phyloP scores from a whole-genome alignment of 2,113 vertebrate genomes.

The Pelodiscus sinensis region DNA sequence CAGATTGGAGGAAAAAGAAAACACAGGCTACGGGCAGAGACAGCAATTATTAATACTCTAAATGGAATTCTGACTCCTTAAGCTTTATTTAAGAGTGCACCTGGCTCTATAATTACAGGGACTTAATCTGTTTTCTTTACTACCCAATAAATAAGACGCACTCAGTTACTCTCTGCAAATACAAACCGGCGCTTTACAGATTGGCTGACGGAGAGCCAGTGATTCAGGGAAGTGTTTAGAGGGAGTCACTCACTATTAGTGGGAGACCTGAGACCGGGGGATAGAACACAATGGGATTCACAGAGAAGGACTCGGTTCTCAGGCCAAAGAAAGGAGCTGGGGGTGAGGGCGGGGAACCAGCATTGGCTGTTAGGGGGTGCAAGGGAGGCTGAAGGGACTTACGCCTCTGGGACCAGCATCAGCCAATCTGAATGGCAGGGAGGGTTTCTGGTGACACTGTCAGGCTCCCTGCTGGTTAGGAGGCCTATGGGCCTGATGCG shows the following conservation, averaged over 20 bases:
- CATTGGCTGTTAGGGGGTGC: neutral
- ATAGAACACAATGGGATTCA: neutral
- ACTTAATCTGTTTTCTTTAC: slow-evolving; percentile 82
- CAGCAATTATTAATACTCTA: slow-evolving; percentile 76
- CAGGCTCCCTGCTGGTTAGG: neutral
- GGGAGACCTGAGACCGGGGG: neutral
- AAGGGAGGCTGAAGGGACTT: neutral
- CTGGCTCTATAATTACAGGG: slow-evolving; percentile 75
- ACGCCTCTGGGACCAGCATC: neutral
- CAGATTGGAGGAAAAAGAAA: slow-evolving; percentile 22
- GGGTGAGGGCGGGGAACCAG: neutral
- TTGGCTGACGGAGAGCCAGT: neutral
- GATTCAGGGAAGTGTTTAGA: neutral
- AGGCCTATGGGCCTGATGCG: neutral
- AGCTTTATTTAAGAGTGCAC: slow-evolving; percentile 74
- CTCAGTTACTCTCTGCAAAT: slow-evolving; percentile 62
- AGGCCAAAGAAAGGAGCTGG: neutral
- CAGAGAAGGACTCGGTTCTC: neutral
- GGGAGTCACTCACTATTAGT: slow-evolving; percentile 2
- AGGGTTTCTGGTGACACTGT: neutral
- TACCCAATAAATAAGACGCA: slow-evolving; percentile 75
- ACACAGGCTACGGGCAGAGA: slow-evolving; percentile 26
- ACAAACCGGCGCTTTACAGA: neutral
- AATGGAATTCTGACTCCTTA: slow-evolving; percentile 73
- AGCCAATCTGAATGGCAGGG: neutral